These are phyloP conservation scores for Ormyrus thymus DNA, from an alignment of 2,888 invertebrate genomes.

Conservation along the genomic window DNA sequence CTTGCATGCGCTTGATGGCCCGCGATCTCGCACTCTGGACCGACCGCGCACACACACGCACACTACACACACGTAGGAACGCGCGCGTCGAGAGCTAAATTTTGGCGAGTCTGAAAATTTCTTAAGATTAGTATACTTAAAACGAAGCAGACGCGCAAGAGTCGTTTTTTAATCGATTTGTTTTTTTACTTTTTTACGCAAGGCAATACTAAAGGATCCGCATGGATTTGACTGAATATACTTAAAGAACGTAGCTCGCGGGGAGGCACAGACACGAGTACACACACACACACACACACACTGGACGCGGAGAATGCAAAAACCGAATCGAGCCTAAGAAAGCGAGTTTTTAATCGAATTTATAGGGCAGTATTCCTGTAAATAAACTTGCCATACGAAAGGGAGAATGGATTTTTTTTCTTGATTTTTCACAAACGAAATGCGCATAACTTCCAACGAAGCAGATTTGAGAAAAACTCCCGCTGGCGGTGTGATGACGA, in stretches of 20 bases:
- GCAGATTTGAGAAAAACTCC: neutral
- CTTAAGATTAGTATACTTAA: constrained; percentile 27
- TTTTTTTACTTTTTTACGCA: constrained; percentile 39
- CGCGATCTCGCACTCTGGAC: constrained; percentile 35
- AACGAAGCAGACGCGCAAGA: neutral
- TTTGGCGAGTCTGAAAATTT: neutral
- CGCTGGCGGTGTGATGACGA: neutral
- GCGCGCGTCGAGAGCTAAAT: too few species aligned
- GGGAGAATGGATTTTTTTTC: neutral
- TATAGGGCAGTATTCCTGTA: constrained; percentile 20
- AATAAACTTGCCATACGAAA: constrained; percentile 11
- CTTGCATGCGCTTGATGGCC: constrained; percentile 48
- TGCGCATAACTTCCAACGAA: constrained; percentile 20
- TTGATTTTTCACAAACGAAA: neutral
- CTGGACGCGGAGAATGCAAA: too few species aligned
- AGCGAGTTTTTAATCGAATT: neutral
- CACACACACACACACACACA: neutral
- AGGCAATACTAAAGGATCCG: constrained; percentile 41
- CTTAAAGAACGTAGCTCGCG: constrained; percentile 59
- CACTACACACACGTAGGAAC: too few species aligned
- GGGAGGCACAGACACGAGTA: neutral
- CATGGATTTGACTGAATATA: constrained; percentile 69
- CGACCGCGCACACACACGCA: neutral
- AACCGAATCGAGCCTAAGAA: constrained; percentile 33
- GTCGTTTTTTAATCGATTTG: constrained; percentile 12